Base-by-base conservation (phyloP, 2,797 vertebrate genomes). In the Pantherophis alleghaniensis region DNA sequence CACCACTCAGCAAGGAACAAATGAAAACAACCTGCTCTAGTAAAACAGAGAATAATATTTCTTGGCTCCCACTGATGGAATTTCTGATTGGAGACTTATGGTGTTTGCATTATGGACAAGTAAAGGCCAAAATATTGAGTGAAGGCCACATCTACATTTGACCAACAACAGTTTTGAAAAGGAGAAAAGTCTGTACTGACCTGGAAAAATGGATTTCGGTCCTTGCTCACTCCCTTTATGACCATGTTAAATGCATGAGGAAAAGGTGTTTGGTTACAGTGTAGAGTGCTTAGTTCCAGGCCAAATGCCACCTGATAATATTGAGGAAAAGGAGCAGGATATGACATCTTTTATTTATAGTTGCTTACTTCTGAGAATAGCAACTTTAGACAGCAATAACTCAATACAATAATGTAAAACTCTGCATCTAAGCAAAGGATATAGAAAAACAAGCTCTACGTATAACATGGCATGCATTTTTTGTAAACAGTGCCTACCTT, bases 271-370 rank as follows among this genome's bases (percentile, higher is more conserved):
- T 96, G 96, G 57, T 91, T 96, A 0, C 97, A 94, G 0, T 94
- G 96, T 91, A 98, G 92, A 7, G 98, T 96, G 5, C 99, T 98
- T 90, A 98, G 96, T 93, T 99, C 98, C 95, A 99, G 97, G 32
- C 98, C 98, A 93, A 99, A 99, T 0, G 98, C 98, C 88, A 98
- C 98, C 99, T 99, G 94, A 88, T 88, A 51, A 95, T 42, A 5
- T 32, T 56, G 13, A 83, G 57, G 86, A 86, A 61, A 32, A 93
- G 86, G 3, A 87, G 83, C 90, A 51, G 83, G 4, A 57, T 57
- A 11, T 51, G 4, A 63, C 4, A 53, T 18, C 11, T 57, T 42
- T 42, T 79, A 4, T 79, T 79, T 22, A 32, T 83, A 47, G 74
- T 47, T 83, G 37, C 55, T 83, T 79, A 7, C 63, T 37, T 32